Percentiles rank a stretch among this genome's conserved stretches.
Conservation (phyloP, 2,113 vertebrate species). For the Osmerus eperlanus region DNA sequence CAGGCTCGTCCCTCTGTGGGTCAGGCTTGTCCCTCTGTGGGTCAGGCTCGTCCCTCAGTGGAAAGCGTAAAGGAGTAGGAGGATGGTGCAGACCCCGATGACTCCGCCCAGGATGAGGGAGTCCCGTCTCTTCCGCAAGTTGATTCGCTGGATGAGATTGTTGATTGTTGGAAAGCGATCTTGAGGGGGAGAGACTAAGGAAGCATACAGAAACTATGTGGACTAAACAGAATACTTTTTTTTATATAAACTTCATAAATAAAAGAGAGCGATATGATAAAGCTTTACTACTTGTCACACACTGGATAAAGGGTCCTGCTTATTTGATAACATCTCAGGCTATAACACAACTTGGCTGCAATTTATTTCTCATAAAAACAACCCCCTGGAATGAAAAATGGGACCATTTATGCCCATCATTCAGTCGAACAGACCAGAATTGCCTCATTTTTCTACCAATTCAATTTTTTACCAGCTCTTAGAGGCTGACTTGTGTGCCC, state of each 20-base stretch:
- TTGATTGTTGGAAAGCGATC: conserved; percentile 97
- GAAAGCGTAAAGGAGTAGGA: conserved; percentile 91
- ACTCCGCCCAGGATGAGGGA: conserved; percentile 88
- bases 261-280: too few species aligned
- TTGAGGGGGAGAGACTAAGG: conserved; percentile 60
- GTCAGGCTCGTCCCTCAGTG: conserved; percentile 74
- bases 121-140: conserved; percentile 93
- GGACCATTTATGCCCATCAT: background rate
- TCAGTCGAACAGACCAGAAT: background rate
- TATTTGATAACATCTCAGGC: background rate
- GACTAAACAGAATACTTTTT: too few species aligned
- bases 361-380: background rate
- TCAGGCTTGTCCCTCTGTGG: background rate
- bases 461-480: background rate
- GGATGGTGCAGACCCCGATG: conserved; percentile 90
- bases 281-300: too few species aligned
- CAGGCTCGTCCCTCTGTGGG: conserved; percentile 74
- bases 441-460: background rate
- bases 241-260: too few species aligned
- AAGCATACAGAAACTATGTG: conserved; percentile 13
- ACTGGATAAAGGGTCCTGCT: too few species aligned
- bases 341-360: background rate
- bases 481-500: background rate
- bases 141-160: conserved; percentile 95
- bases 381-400: background rate